Evolutionary conservation across 2,797 vertebrate genomes (phyloP), one percentile per base, ranked within the genome.

Genomic region (Gallirallus australis): DNA sequence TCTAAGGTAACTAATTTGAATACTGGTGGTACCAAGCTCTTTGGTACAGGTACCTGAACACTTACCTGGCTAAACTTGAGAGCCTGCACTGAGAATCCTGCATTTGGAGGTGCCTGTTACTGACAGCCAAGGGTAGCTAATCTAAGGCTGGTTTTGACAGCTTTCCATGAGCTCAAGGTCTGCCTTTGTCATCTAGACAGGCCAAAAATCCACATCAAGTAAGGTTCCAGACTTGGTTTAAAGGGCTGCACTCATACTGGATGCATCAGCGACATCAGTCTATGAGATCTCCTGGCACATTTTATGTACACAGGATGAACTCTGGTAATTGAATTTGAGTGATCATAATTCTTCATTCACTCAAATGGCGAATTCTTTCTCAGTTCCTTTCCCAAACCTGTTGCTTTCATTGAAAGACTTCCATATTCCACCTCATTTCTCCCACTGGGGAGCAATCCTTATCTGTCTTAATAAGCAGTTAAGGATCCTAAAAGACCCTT

Each of bases 391-490:
- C 70, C 69, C 61, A 66, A 23, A 87, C 76, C 82, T 88, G 70
- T 96, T 91, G 87, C 65, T 92, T 83, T 87, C 37, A 30, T 50
- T 87, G 69, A 87, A 89, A 82, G 79, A 8, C 54, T 94, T 83
- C 76, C 20, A 30, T 47, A 80, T 86, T 92, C 48, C 59, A 93
- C 63, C 69, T 94, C 39, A 45, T 88, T 96, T 87, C 91, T 91
- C 69, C 85, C 94, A 59, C 91, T 81, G 95, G 84, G 84, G 94
- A 95, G 82, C 92, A 95, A 85, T 95, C 91, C 94, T 92, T 94
- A 83, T 92, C 94, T 94, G 23, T 78, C 65, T 86, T 96, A 95
- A 91, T 94, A 86, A 91, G 79, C 76, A 83, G 76, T 94, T 96
- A 96, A 95, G 39, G 76, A 92, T 91, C 72, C 91, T 91, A 64